A percentile compares a stretch with the other conserved stretches of the same genome.
Conservation (phyloP, 2,888 invertebrate species). For the Spatulosminthurus flaviceps region DNA sequence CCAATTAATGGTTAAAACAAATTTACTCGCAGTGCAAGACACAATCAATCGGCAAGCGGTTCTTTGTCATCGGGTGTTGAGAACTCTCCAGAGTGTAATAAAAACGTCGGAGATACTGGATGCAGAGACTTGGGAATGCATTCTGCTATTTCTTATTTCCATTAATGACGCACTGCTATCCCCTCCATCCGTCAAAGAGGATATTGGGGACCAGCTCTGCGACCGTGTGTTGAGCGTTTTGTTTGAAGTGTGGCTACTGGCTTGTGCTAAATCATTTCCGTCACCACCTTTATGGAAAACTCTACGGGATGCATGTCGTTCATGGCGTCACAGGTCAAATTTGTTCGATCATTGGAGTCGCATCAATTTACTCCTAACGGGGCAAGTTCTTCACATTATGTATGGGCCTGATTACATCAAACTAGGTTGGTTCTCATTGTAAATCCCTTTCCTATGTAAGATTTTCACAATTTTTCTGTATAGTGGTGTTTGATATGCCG, state of each 20-base stretch:
- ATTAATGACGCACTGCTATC: conserved; percentile 91
- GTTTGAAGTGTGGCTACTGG: conserved; percentile 86
- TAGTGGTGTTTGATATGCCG: conserved; percentile 3
- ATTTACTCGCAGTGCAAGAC: conserved; percentile 76
- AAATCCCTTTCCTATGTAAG: too few species aligned
- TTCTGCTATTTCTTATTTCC: conserved; percentile 85
- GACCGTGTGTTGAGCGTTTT: conserved; percentile 92
- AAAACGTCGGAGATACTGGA: conserved; percentile 80
- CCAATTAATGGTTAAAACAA: too few species aligned
- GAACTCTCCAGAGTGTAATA: conserved; percentile 83
- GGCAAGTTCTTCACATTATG: conserved; percentile 83
- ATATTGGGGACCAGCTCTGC: conserved; percentile 94
- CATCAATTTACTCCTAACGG: conserved; percentile 88
- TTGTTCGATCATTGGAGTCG: conserved; percentile 95
- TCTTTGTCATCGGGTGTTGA: conserved; percentile 87
- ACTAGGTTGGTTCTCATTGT: conserved; percentile 58
- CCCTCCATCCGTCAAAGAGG: conserved; percentile 87
- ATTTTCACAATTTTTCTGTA: too few species aligned
- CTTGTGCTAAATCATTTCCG: conserved; percentile 85
- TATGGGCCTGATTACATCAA: conserved; percentile 75
- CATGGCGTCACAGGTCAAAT: conserved; percentile 93
- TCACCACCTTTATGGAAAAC: conserved; percentile 96
- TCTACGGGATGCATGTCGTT: conserved; percentile 87
- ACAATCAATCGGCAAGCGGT: conserved; percentile 93
- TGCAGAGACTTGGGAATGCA: conserved; percentile 88